Percentiles rank a stretch among this genome's conserved stretches.
These are phyloP conservation scores for Telmatochromis brichardi DNA, from an alignment of 2,113 vertebrate species.

Conservation along the genomic window DNA sequence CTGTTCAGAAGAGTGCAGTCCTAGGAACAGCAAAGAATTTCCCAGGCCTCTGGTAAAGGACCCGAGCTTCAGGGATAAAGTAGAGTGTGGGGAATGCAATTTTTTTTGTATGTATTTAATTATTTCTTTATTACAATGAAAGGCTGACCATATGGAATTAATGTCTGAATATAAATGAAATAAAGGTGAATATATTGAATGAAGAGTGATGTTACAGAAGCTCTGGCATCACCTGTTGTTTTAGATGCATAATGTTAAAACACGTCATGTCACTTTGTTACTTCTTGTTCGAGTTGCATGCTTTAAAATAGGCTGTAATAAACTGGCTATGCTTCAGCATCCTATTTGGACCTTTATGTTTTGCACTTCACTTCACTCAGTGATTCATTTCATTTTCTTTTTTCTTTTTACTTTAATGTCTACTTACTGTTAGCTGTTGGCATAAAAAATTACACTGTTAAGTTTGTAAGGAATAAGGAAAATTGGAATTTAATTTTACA, in stretches of 20 bases:
- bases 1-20: not conserved
- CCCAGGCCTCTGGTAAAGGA: not conserved
- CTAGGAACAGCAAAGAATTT: not conserved
- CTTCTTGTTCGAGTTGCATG: not conserved
- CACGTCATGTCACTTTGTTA: not conserved
- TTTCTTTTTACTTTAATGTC: not conserved
- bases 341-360: not conserved
- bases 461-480: not conserved
- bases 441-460: not conserved
- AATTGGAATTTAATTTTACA: not conserved
- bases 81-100: not conserved
- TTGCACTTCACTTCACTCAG: not conserved
- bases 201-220: not conserved
- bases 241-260: not conserved
- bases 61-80: not conserved
- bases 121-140: not conserved
- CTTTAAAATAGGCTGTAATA: not conserved
- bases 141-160: not conserved
- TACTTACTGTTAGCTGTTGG: not conserved
- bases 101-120: not conserved
- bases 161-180: not conserved
- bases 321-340: not conserved
- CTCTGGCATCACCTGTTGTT: not conserved
- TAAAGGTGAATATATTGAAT: not conserved
- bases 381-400: not conserved